These are phyloP conservation scores for Oscheius sp. DNA, from an alignment of 2,888 invertebrate species.

Conservation along the genomic window DNA sequence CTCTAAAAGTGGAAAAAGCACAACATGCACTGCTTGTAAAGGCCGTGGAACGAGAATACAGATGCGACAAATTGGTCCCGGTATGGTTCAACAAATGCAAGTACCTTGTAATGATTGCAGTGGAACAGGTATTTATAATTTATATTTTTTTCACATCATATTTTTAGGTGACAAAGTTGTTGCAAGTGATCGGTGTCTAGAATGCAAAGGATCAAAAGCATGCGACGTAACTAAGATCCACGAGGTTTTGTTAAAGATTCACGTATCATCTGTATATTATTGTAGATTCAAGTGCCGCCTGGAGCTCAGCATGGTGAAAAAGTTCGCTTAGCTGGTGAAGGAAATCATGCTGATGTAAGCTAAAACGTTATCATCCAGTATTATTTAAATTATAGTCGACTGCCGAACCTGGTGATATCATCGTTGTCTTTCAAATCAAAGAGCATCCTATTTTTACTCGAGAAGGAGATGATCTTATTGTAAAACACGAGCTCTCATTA, in stretches of 20 bases:
- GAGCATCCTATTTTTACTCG: constrained; percentile 85
- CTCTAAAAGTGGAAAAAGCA: constrained; percentile 65
- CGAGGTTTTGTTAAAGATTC: constrained; percentile 4
- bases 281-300: constrained; percentile 81
- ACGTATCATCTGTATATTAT: background rate
- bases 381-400: constrained; percentile 79
- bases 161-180: constrained; percentile 22
- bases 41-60: constrained; percentile 79
- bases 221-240: constrained; percentile 20
- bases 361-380: background rate
- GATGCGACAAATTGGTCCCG: constrained; percentile 79
- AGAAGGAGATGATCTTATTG: constrained; percentile 80
- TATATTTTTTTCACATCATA: background rate
- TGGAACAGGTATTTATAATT: constrained; percentile 77
- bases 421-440: constrained; percentile 86
- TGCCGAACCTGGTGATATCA: constrained; percentile 87
- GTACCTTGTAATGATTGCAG: constrained; percentile 75
- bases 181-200: constrained; percentile 24
- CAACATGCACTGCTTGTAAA: constrained; percentile 82
- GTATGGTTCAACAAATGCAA: constrained; percentile 77
- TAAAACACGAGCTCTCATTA: constrained; percentile 79
- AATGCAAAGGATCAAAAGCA: constrained; percentile 22
- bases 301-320: constrained; percentile 89
- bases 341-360: constrained; percentile 82
- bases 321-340: constrained; percentile 87